Evolutionary conservation across 2,113 vertebrate species (phyloP).

Genomic region (Phodopus roborovskii): DNA sequence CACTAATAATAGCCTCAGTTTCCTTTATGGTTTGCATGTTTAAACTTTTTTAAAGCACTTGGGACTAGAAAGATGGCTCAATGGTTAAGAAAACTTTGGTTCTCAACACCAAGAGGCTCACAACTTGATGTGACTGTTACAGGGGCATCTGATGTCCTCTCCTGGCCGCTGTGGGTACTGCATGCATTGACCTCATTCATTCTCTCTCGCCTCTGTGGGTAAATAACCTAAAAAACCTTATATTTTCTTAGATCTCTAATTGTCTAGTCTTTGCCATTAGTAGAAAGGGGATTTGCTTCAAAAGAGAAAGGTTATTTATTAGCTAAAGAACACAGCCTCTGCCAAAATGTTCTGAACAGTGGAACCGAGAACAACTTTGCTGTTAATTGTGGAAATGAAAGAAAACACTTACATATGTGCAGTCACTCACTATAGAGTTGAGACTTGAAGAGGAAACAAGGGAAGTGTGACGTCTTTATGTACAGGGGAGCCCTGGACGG

Average conservation of each 20-base stretch:
- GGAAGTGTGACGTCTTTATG: background rate
- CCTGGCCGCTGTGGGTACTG: background rate
- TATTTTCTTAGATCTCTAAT: conserved; percentile 11
- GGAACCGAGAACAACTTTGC: background rate
- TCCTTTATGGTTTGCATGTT: conserved; percentile 18
- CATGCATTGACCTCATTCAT: background rate
- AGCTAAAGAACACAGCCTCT: background rate
- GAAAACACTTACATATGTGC: background rate
- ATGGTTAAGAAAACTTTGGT: background rate
- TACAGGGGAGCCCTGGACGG: background rate
- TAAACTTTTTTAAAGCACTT: background rate
- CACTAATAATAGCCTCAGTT: background rate
- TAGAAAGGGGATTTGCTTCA: background rate
- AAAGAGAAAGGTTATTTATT: conserved; percentile 1
- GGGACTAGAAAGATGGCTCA: background rate
- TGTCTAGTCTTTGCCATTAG: background rate
- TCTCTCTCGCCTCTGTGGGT: too few species aligned
- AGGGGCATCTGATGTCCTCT: background rate
- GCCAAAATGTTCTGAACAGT: conserved; percentile 31
- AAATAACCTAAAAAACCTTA: background rate
- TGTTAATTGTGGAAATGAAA: conserved; percentile 23
- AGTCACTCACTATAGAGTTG: background rate
- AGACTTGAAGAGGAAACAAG: background rate
- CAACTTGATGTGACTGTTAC: background rate
- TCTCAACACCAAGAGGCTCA: background rate